Conservation (phyloP, 2,888 invertebrate genomes). For the Petrolisthes manimaculis region DNA sequence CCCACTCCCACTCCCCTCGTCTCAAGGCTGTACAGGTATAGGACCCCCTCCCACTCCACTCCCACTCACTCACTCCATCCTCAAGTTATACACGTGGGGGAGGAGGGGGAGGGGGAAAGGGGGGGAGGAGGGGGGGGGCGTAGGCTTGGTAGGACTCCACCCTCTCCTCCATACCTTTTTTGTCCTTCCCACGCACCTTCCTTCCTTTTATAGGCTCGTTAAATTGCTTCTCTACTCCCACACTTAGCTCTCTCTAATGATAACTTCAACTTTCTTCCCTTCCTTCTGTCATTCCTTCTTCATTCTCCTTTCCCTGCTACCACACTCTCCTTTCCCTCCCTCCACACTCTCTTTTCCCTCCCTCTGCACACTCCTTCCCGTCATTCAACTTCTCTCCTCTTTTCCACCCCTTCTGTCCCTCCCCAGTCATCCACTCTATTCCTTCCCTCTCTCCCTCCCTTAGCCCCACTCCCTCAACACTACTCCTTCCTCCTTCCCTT, state of each 20-base stretch:
- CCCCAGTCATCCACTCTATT: not conserved
- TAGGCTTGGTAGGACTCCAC: too few relatives aligned
- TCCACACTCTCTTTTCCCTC: not conserved
- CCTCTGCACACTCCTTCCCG: not conserved
- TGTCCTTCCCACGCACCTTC: too few relatives aligned
- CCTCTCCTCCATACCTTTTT: too few relatives aligned
- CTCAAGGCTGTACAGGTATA: too few relatives aligned
- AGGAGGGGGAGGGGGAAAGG: too few relatives aligned
- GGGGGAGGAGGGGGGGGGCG: too few relatives aligned
- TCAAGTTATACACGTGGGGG: not conserved
- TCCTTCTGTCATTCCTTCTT: too few relatives aligned
- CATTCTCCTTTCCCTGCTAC: too few relatives aligned
- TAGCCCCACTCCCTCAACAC: not conserved
- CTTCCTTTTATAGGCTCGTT: not conserved
- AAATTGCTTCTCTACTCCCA: not conserved
- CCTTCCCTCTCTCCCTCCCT: not conserved
- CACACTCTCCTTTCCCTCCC: too few relatives aligned
- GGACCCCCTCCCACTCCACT: too few relatives aligned
- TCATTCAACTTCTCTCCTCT: not conserved
- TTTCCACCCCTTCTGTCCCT: not conserved
- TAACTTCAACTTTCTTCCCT: too few relatives aligned
- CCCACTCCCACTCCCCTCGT: not conserved
- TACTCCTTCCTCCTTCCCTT: not conserved
- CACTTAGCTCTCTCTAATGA: not conserved
- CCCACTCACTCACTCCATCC: not conserved